Evolutionary conservation across 2,113 vertebrate species (phyloP), one percentile per base, ranked within the genome.

Genomic region (Calonectris borealis): DNA sequence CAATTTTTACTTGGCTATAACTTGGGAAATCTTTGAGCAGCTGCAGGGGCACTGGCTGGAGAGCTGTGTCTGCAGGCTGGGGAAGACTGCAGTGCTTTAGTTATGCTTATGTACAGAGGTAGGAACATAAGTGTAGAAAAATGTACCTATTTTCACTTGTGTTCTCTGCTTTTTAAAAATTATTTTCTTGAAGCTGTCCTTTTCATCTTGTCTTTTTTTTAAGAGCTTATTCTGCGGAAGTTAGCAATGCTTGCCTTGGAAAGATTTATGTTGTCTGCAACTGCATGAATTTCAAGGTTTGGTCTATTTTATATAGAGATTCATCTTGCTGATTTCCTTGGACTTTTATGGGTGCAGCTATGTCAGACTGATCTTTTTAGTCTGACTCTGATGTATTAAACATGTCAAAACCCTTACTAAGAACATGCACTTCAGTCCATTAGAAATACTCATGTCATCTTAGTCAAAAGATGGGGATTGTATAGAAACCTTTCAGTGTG

Each of bases 1-100:
- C 86, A 80, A 89, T 88, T 87, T 87, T 94, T 72, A 36, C 78
- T 89, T 94, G 78, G 62, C 86, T 87, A 1, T 51, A 85, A 73
- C 82, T 62, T 77, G 71, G 78, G 82, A 78, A 80, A 81, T 76
- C 42, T 83, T 44, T 34, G 58, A 93, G 91, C 46, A 44, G 83
- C 88, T 58, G 10, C 64, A 51, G 83, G 54, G 86, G 44, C 69
- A 77, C 38, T 81, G 94, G 42, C 85, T 86, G 87, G 75, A 94
- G 85, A 87, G 58, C 48, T 8, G 22, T 69, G 42, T 51, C 76
- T 86, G 79, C 64, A 60, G 71, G 11, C 90, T 85, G 44, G 51
- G 77, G 27, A 80, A 20, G 62, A 7, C 76, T 91, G 78, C 75
- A 88, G 81, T 38, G 76, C 66, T 85, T 26, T 22, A 18, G 32